Evolutionary conservation across 2,113 vertebrate genomes (phyloP).

Genomic region (Circaetus gallicus): DNA sequence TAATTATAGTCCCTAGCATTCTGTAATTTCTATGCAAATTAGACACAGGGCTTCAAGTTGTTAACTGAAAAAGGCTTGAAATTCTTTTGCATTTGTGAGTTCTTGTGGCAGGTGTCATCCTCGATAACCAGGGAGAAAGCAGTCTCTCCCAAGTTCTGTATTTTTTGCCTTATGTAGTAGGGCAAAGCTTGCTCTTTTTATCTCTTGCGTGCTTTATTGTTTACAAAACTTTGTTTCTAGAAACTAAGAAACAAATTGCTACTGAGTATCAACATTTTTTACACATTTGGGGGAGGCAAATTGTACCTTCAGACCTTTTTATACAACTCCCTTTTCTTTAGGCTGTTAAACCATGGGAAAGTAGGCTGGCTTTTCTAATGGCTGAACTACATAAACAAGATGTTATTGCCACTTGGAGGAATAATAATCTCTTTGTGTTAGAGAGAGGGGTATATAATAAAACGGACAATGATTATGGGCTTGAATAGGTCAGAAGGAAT

Average conservation of each 20-base stretch:
- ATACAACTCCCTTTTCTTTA: not conserved
- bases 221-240: not conserved
- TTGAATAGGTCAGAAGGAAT: not conserved
- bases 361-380: not conserved
- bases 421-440: not conserved
- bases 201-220: not conserved
- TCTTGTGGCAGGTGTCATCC: not conserved
- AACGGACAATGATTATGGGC: not conserved
- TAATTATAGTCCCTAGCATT: not conserved
- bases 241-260: not conserved
- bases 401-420: not conserved
- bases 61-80: not conserved
- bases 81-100: not conserved
- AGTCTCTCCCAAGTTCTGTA: not conserved
- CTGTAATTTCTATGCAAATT: conserved; percentile 39
- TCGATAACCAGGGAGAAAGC: not conserved
- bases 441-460: not conserved
- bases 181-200: not conserved
- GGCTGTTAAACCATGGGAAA: not conserved
- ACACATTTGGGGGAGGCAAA: not conserved
- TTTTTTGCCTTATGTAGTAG: not conserved
- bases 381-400: not conserved
- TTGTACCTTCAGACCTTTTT: not conserved
- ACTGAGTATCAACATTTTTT: not conserved
- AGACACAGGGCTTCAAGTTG: not conserved